Base-by-base conservation (phyloP, 1,140 invertebrate species). In the Plodia interpunctella region DNA sequence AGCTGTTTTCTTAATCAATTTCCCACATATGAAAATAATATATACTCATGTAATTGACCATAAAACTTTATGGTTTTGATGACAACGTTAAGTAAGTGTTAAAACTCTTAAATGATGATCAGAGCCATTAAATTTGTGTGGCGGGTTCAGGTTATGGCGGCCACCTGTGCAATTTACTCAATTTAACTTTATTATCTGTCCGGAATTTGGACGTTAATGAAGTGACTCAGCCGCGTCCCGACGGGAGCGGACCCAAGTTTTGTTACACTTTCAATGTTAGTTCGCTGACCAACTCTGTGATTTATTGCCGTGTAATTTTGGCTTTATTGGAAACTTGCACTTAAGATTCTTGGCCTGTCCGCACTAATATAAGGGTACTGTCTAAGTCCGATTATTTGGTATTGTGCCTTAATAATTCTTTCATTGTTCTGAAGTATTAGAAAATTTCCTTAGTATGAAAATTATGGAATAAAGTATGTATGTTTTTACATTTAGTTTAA, bases 111-210 rank as follows among this genome's bases (percentile, higher is more conserved):
- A 68, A 66, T 57, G 63, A 49, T 59, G 65, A 64, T 68, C 49
- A 64, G 57, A 50, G 54, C 58, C 55, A 57, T 72, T 70, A 64
- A 68, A 70, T 54, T 61, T 52, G 57, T 50, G 55, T 56, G 15
- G 19, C 54, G 60, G 68, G 66, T 69, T 58, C 57, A 69, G 57
- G 65, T 70, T 54, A 70, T 58, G 65, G 57, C 66, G 66, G 69
- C 65, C 75, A 76, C 70, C 75, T 78, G 75, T 68, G 63, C 68
- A 78, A 75, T 78, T 78, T 70, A 72, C 72, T 74, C 70, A 73
- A 78, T 78, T 77, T 74, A 78, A 73, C 65, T 73, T 75, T 75
- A 78, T 75, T 75, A 73, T 75, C 59, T 71, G 61, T 51, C 59
- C 54, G 65, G 68, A 68, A 76, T 70, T 73, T 57, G 66, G 71